Percentiles rank a stretch among this genome's conserved stretches.
Conservation (phyloP, 2,888 invertebrate genomes). For the Cryptocephalus primarius region DNA sequence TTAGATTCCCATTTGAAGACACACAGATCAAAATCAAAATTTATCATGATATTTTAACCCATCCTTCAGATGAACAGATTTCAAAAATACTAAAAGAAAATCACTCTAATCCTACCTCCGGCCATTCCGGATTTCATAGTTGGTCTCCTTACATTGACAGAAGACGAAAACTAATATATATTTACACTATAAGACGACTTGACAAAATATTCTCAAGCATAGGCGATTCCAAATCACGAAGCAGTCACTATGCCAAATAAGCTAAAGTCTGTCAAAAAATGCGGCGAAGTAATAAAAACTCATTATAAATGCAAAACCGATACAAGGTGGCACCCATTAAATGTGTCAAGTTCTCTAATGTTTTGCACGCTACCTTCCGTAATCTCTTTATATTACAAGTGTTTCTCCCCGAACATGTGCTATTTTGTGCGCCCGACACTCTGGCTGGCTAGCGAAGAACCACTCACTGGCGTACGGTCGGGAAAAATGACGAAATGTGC, state of each 20-base stretch:
- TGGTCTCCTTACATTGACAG: slow-evolving; percentile 21
- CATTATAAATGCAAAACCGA: too few species aligned
- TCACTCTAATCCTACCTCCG: slow-evolving; percentile 9
- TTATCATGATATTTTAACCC: slow-evolving; percentile 5
- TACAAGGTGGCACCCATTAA: too few species aligned
- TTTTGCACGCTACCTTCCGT: too few species aligned
- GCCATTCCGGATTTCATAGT: slow-evolving; percentile 21
- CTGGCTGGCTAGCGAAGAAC: too few species aligned
- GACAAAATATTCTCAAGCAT: slow-evolving; percentile 25
- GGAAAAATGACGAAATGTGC: too few species aligned
- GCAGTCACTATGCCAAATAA: slow-evolving; percentile 22
- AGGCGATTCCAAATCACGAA: slow-evolving; percentile 24
- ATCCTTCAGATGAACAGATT: slow-evolving; percentile 7
- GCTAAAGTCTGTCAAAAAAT: too few species aligned
- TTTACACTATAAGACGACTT: slow-evolving; percentile 26
- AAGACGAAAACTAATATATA: slow-evolving; percentile 23
- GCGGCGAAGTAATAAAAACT: too few species aligned
- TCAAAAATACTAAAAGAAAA: slow-evolving; percentile 12
- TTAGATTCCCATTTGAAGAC: slow-evolving; percentile 12
- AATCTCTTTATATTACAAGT: too few species aligned
- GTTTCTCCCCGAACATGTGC: too few species aligned
- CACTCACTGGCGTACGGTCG: too few species aligned
- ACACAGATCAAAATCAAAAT: slow-evolving; percentile 11
- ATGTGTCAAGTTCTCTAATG: too few species aligned
- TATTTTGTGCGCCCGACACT: too few species aligned